Base-by-base conservation (phyloP, 2,888 invertebrate genomes). In the Nineta flava region DNA sequence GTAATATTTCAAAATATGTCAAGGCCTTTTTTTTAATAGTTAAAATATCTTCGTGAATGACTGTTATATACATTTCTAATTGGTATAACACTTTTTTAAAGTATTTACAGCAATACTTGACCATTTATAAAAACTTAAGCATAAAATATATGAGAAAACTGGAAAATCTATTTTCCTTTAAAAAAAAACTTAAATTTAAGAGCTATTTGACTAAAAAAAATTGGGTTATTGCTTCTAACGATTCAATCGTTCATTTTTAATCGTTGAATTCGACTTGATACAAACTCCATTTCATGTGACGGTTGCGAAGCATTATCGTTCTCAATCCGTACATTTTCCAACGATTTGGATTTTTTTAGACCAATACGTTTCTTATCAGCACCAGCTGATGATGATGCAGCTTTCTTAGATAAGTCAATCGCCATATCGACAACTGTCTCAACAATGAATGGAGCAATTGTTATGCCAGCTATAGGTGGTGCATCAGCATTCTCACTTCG, bases 401-500 rank as follows among this genome's bases (percentile, higher is more conserved):
- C 51, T 31, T 47, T 48, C 9, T 40, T 45, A 13, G 59, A 58
- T 13, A 58, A 56, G 21, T 57, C 57, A 19, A 61, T 54, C 46
- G 61, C 59, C 26, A 60, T 59, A 52, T 63, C 61, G 48, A 60
- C 57, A 26, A 64, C 55, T 16, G 62, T 57, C 47, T 59, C 60
- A 49, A 58, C 58, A 13, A 62, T 59, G 43, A 61, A 50, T 49
- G 53, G 59, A n/a, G 56, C 52, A 21, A 56, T 54, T 44, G 53
- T 57, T 49, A 58, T 58, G 50, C 61, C 63, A 53, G 19, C 19
- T 2, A 44, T 45, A 47, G 46, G 15, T 48, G 50, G 45, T n/a
- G 49, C 57, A 55, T 77, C 77, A 6, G 77, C 76, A 62, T 77
- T 78, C 60, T 77, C 77, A 61, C 77, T 77, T 64, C 74, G 74